Conservation (phyloP, 2,888 invertebrate genomes). For the Tetropium fuscum region DNA sequence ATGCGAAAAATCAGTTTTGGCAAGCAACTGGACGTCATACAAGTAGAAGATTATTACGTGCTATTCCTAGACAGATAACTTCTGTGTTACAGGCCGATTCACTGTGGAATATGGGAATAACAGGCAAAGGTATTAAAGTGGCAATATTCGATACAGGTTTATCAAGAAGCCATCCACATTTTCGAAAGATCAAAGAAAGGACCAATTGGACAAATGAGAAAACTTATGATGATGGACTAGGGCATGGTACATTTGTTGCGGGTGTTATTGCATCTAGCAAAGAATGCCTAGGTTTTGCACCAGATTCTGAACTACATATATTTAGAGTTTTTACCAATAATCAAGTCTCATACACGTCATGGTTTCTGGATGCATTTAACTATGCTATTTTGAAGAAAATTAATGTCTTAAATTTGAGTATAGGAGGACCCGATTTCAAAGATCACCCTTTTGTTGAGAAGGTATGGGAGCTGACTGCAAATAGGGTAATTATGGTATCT, state of each 20-base stretch:
- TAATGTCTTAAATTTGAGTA: slow-evolving; percentile 94
- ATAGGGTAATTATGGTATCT: slow-evolving; percentile 91
- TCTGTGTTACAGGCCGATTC: slow-evolving; percentile 89
- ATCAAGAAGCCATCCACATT: slow-evolving; percentile 92
- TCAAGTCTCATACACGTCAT: slow-evolving; percentile 94
- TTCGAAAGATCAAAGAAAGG: slow-evolving; percentile 90
- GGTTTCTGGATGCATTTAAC: slow-evolving; percentile 98
- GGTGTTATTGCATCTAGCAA: slow-evolving; percentile 92
- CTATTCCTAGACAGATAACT: slow-evolving; percentile 87
- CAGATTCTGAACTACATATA: slow-evolving; percentile 95
- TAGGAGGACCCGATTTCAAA: slow-evolving; percentile 98
- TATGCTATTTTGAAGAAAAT: slow-evolving; percentile 96
- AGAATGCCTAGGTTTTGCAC: slow-evolving; percentile 95
- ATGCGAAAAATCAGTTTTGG: slow-evolving; percentile 72
- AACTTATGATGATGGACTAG: slow-evolving; percentile 92
- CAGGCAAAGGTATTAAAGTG: slow-evolving; percentile 80
- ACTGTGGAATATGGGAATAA: slow-evolving; percentile 85
- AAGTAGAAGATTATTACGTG: slow-evolving; percentile 78
- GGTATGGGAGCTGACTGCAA: slow-evolving; percentile 94
- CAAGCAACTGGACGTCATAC: slow-evolving; percentile 74
- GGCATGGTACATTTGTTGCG: slow-evolving; percentile 98
- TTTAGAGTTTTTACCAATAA: slow-evolving; percentile 97
- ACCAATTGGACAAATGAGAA: slow-evolving; percentile 99
- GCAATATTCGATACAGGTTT: slow-evolving; percentile 97
- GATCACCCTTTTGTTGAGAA: slow-evolving; percentile 98